Percentiles rank a stretch among this genome's conserved stretches.
These are phyloP conservation scores for Helicoverpa armigera DNA, from an alignment of 1,140 invertebrate genomes.

Conservation along the genomic window DNA sequence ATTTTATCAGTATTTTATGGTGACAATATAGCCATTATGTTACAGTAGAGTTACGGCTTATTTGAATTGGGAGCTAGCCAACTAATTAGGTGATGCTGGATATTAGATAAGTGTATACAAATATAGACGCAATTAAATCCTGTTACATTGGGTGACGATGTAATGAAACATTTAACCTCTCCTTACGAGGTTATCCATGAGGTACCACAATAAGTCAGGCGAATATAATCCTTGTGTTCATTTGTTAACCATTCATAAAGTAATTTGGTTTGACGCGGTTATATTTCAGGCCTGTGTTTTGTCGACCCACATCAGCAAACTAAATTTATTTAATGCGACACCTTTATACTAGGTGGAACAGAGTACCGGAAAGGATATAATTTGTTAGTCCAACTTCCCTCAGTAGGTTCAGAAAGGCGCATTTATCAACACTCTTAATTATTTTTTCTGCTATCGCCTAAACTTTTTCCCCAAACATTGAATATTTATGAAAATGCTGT, in stretches of 20 bases:
- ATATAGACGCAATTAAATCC: neutral
- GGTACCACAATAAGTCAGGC: neutral
- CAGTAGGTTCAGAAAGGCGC: neutral
- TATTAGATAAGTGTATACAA: neutral
- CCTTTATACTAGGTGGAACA: slow-evolving; percentile 13
- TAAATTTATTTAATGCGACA: slow-evolving; percentile 35
- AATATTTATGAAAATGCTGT: too few species aligned
- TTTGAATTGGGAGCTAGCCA: too few species aligned
- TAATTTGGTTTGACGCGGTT: slow-evolving; percentile 20
- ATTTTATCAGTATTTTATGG: neutral
- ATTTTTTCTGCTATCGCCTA: neutral
- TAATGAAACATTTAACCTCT: neutral
- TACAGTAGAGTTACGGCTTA: too few species aligned
- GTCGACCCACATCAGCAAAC: slow-evolving; percentile 37
- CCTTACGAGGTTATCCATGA: neutral
- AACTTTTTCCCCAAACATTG: too few species aligned
- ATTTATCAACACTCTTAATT: neutral
- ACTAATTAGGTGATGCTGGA: too few species aligned
- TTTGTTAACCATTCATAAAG: slow-evolving; percentile 16
- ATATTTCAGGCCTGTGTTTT: slow-evolving; percentile 2
- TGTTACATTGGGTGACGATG: neutral
- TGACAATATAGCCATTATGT: too few species aligned
- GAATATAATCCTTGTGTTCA: slow-evolving; percentile 13
- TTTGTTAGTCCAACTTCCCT: neutral
- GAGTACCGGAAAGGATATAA: neutral